These are phyloP conservation scores for Drosophila cardini DNA, from an alignment of 1,140 invertebrate genomes.

Conservation along the genomic window DNA sequence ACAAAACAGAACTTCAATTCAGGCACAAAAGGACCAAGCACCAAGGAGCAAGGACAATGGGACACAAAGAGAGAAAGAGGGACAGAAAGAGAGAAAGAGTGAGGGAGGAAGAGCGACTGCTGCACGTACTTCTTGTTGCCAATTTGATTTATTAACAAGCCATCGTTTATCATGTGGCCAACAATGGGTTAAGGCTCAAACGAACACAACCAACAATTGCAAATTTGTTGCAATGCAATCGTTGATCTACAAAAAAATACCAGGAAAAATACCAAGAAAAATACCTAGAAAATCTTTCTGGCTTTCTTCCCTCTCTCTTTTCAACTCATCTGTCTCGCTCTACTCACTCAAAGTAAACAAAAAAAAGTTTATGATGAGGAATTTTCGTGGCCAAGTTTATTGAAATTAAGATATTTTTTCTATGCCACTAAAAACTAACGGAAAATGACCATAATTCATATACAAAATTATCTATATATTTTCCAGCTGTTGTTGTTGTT, in stretches of 20 bases:
- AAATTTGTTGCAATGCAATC: constrained; percentile 50
- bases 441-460: constrained; percentile 68
- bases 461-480: constrained; percentile 45
- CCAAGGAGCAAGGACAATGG: not conserved
- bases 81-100: constrained; percentile 28
- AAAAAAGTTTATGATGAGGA: constrained; percentile 24
- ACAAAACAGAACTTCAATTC: constrained; percentile 7
- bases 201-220: constrained; percentile 41
- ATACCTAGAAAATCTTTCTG: not conserved
- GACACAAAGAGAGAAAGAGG: constrained; percentile 6
- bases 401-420: constrained; percentile 72
- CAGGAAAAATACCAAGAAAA: constrained; percentile 4
- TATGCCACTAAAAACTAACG: constrained; percentile 34
- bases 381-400: constrained; percentile 53
- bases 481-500: constrained; percentile 26
- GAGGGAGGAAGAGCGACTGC: not conserved
- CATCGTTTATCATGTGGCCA: constrained; percentile 78
- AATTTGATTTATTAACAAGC: constrained; percentile 78
- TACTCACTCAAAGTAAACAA: constrained; percentile 25
- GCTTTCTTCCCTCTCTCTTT: not conserved
- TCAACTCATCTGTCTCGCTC: not conserved
- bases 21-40: not conserved
- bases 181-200: constrained; percentile 67
- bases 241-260: constrained; percentile 22
- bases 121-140: constrained; percentile 40